Evolutionary conservation across 2,113 vertebrate species (phyloP), one percentile per base, ranked within the genome.

Genomic region (Catharus bicknelli): DNA sequence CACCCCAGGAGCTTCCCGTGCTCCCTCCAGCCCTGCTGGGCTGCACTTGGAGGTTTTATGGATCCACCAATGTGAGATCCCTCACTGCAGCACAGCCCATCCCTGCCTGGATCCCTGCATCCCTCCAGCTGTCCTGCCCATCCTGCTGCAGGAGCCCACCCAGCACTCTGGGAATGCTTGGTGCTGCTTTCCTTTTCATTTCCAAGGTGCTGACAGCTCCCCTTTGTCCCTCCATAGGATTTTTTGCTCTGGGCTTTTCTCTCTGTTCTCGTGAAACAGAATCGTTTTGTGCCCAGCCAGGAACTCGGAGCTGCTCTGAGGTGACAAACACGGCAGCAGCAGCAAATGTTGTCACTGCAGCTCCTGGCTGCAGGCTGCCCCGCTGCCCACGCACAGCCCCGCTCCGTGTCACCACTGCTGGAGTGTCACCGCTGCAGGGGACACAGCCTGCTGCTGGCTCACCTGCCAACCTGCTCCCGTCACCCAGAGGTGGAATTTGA

Each of bases 401-500:
- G 0, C 15, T 1, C 29, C 0, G 12, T 73, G 59, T 29, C 88
- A 53, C 59, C 0, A 0, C 13, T 50, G 48, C 48, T 50, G 48
- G 22, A 48, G 47, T 23, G 47, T 51, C 50, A 51, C 50, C 8
- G 1, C 50, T 32, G 70, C 64, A 23, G 79, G 61, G 51, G 22
- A 42, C 57, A 78, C 66, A 63, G 57, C 27, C 59, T 26, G 38
- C 42, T 45, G 5, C 1, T 0, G 3, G 7, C 10, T 36, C 48
- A 5, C 70, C 47, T 63, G 66, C 61, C 69, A 43, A 0, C 30
- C 25, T 29, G 12, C 29, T n/a, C 38, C 50, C 4, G 1, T 7
- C 8, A 1, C 8, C 19, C 5, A 0, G 2, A 40, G 20, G 5
- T 16, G 1, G 3, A 23, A 61, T 25, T 14, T 10, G 1, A 19